phyloP scores from a whole-genome alignment of 2,888 invertebrate species.

The Chrysotoxum bicinctum region DNA sequence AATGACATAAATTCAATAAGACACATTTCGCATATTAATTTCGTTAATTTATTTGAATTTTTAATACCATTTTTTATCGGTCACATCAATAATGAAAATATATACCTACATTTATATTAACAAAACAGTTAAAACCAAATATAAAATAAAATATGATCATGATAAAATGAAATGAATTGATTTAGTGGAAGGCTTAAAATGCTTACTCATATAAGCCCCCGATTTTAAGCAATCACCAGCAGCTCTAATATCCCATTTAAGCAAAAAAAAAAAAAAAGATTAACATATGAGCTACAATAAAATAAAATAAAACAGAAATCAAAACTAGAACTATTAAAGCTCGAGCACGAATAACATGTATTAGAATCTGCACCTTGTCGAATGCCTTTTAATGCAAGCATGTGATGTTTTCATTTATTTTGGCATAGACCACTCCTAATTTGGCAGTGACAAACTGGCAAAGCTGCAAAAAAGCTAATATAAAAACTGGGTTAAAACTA shows the following conservation, averaged over 20 bases:
- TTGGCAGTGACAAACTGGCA: slow-evolving; percentile 34
- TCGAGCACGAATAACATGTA: slow-evolving; percentile 14
- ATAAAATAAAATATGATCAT: background rate
- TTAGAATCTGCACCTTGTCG: slow-evolving; percentile 13
- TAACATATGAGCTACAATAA: background rate
- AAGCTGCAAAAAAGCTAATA: slow-evolving; percentile 9
- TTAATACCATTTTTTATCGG: slow-evolving; percentile 12
- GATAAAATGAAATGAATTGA: background rate
- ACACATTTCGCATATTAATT: slow-evolving; percentile 23
- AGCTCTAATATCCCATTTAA: slow-evolving; percentile 7
- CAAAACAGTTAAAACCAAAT: background rate
- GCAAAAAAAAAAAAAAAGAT: background rate
- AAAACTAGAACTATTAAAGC: slow-evolving; percentile 41
- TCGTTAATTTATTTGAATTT: slow-evolving; percentile 27
- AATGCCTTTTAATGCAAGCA: slow-evolving; percentile 23
- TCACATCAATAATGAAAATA: background rate
- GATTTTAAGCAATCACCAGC: background rate
- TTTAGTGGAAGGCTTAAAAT: slow-evolving; percentile 1
- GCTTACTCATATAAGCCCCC: slow-evolving; percentile 23
- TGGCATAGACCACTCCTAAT: slow-evolving; percentile 33
- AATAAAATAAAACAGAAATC: background rate
- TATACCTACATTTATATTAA: background rate
- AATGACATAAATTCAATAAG: slow-evolving; percentile 32
- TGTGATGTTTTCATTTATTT: slow-evolving; percentile 25
- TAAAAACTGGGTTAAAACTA: slow-evolving; percentile 25